Evolutionary conservation across 2,797 vertebrate species (phyloP), one percentile per base, ranked within the genome.

Genomic region (Halcyon smyrnensis): DNA sequence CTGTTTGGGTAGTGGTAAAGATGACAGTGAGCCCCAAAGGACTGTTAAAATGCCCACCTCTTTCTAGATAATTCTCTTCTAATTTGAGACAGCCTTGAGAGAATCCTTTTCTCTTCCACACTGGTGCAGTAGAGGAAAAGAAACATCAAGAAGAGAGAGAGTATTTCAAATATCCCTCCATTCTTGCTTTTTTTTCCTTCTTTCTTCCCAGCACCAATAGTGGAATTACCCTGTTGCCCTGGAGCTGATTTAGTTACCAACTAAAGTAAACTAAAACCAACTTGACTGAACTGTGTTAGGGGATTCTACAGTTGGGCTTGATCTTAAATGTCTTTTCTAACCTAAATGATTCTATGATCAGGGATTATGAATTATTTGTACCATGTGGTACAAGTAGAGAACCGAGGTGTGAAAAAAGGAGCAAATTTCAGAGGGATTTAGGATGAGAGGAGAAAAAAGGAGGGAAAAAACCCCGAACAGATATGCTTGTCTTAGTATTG

Each of bases 401-500:
- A 46, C 2, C 1, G 1, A 62, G 32, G 2, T 21, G n/a, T 27
- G 13, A 46, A 46, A 36, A 59, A 57, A 51, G 32, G 71, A 20
- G 9, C 25, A 45, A 6, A 32, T 82, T 68, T 65, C 41, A 82
- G 62, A 69, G 21, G 13, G 32, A 63, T 12, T 57, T 65, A 54
- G 27, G 9, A 15, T 59, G 39, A 34, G 14, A 62, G 19, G 19
- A 73, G 15, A 8, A 45, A 28, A 70, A 48, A 15, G 4, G 21
- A 37, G 62, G 53, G 15, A 8, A 3, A 21, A 30, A 12, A 59
- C n/a, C 23, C 46, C 46, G 24, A 13, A 48, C 46, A 48, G 6
- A 13, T 68, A 11, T 63, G 8, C 36, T 67, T 0, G 0, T 12
- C 2, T 48, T 48, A 28, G 9, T 65, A 6, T 70, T 88, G 32